phyloP scores from a whole-genome alignment of 1,140 invertebrate species.

The Frieseomelitta varia region DNA sequence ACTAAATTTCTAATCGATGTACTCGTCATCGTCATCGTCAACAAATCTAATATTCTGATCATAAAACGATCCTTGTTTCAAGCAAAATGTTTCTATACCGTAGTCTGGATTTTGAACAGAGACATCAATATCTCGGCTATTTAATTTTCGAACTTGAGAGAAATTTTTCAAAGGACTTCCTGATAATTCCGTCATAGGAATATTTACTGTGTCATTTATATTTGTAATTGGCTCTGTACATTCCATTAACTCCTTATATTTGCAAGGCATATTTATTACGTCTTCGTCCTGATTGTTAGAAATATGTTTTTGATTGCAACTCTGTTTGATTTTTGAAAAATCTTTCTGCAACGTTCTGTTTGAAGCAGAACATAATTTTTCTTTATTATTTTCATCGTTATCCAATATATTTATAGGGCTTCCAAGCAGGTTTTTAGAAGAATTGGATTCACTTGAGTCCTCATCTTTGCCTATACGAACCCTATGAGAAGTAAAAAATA shows the following conservation, averaged over 20 bases:
- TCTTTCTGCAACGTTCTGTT: slow-evolving; percentile 19
- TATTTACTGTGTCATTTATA: slow-evolving; percentile 60
- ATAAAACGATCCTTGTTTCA: slow-evolving; percentile 75
- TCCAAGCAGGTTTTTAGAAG: slow-evolving; percentile 9
- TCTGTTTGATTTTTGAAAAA: slow-evolving; percentile 11
- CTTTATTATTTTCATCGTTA: slow-evolving; percentile 15
- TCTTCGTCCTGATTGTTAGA: slow-evolving; percentile 51
- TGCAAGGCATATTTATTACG: slow-evolving; percentile 58
- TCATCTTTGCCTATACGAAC: slow-evolving; percentile 19
- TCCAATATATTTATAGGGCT: slow-evolving; percentile 14
- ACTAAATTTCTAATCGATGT: slow-evolving; percentile 20
- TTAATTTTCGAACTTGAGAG: slow-evolving; percentile 64
- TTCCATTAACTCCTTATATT: slow-evolving; percentile 69
- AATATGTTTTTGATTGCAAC: slow-evolving; percentile 25
- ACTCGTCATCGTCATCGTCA: slow-evolving; percentile 81
- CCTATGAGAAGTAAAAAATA: background rate
- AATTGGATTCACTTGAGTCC: slow-evolving; percentile 32
- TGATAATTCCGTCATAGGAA: slow-evolving; percentile 73
- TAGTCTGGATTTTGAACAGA: slow-evolving; percentile 73
- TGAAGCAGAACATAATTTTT: background rate
- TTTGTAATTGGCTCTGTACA: slow-evolving; percentile 58
- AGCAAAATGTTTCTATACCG: slow-evolving; percentile 68
- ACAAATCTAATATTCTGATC: slow-evolving; percentile 81
- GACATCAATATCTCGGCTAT: slow-evolving; percentile 48
- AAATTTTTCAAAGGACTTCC: slow-evolving; percentile 62